Base-by-base conservation (phyloP, 2,888 invertebrate species). In the Trypoxylon attenuatum region DNA sequence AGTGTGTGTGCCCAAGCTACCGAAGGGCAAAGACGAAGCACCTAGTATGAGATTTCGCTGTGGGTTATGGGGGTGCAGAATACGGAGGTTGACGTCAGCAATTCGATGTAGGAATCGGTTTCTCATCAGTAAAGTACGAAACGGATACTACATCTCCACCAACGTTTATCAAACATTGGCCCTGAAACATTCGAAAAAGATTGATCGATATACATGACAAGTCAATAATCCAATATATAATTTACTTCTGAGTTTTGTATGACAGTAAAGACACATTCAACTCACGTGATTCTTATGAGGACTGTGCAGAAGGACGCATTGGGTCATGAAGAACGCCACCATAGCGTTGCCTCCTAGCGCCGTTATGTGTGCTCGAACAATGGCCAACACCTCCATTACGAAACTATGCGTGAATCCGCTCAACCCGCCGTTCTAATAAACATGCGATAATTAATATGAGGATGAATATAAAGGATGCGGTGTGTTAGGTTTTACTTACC, bases 321-420 rank as follows among this genome's bases (percentile, higher is more conserved):
- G 96, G 6, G 94, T 95, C 91, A 98, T 92, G 86, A 95, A 96
- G 88, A 96, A 98, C 0, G 97, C 95, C 0, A 97, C 94, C 89
- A 99, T 93, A 0, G 97, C 97, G 87, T 98, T 98, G 2, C 98
- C 98, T 21, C 98, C 97, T 25, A 98, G 88, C 0, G 97, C 95
- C 0, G 94, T 92, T 22, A 98, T 96, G 88, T 98, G 97, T 2
- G 98, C 96, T 52, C 98, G 91, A 1, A 96, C 95, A 69, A 98
- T 96, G 0, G 97, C 96, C 78, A 98, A 87, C 13, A 98, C 94
- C 90, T 98, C 98, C 49, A 95, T 94, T 5, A 98, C 92, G 85
- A 98, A 97, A 57, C 95, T 94, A 85, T 98, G 97, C 62, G 97
- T 93, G 88, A 98, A 98, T 1, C 97, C 97, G 87, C 96, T 96